Base-by-base conservation (phyloP, 2,888 invertebrate genomes). In the Eledona agricola region DNA sequence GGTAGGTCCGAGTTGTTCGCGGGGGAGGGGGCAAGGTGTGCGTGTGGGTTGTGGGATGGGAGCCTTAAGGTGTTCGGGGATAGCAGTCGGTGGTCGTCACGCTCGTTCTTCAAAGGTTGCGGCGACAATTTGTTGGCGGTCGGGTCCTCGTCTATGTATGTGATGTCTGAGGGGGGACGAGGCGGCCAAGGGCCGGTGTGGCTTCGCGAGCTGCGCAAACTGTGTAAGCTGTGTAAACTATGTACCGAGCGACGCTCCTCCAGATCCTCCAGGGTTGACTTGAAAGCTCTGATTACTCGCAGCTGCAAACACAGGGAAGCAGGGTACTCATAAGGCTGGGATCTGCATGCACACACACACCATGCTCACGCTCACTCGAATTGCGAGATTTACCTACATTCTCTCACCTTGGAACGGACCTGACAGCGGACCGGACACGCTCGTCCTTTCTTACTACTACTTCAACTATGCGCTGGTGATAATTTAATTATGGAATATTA, bases 241-340 rank as follows among this genome's bases (percentile, higher is more conserved):
- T 96, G 96, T 80, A 96, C 89, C 79, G 96, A 96, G 80, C 97
- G 93, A 74, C 96, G 90, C 83, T 99, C 98, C 83, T 95, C 97
- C 84, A 98, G 84, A 84, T 98, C 98, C 88, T 99, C 98, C 86
- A 99, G 86, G 77, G 91, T 96, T 76, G 96, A 96, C 85, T 93
- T 96, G 93, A 98, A 99, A 79, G 98, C 98, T 85, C 96, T 93
- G 84, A 98, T 96, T 83, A 99, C 98, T 83, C 98, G 94, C 84
- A 98, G 90, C 98, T 98, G 96, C 85, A 92, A 93, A 86, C 83
- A 83, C 79, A 82, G 81, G 82, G 81, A 74, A 76, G 76, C 76
- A 75, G 75, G 76, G 73, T 75, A 72, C 70, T 76, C 73, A 75
- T 74, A 71, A 75, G 74, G 72, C 72, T 59, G 72, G 74, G 74